A percentile compares a stretch with the other conserved stretches of the same genome.
These are phyloP conservation scores for Phymastichus coffea DNA, from an alignment of 1,140 invertebrate genomes.

Conservation along the genomic window DNA sequence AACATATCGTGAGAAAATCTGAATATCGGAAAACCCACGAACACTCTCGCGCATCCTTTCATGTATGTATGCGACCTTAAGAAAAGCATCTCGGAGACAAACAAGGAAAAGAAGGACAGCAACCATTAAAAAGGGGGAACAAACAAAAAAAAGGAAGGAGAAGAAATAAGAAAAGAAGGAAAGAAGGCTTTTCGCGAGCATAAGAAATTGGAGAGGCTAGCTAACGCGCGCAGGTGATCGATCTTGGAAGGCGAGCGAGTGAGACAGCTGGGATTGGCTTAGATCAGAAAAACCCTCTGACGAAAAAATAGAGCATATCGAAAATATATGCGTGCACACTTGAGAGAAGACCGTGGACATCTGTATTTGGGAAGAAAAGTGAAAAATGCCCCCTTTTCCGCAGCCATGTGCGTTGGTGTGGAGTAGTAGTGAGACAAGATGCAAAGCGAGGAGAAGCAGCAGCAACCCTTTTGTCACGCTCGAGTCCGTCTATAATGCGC, in stretches of 20 bases:
- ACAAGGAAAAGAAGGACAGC: slow-evolving; percentile 9
- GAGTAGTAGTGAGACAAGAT: slow-evolving; percentile 28
- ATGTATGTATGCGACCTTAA: not conserved
- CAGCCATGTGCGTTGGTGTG: slow-evolving; percentile 38
- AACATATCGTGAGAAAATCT: slow-evolving; percentile 20
- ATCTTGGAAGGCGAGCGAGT: slow-evolving; percentile 41
- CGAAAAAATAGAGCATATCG: not conserved
- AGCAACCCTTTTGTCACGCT: not conserved
- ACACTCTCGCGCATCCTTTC: slow-evolving; percentile 9
- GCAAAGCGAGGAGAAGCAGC: slow-evolving; percentile 37
- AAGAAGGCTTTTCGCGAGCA: slow-evolving; percentile 30
- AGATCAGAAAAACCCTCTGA: slow-evolving; percentile 14
- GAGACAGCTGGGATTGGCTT: too few species aligned
- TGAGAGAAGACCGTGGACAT: slow-evolving; percentile 34
- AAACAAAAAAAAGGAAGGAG: slow-evolving; percentile 9
- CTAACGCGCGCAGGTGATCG: slow-evolving; percentile 42
- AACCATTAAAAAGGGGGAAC: slow-evolving; percentile 17
- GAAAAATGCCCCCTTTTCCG: slow-evolving; percentile 43
- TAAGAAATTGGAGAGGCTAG: slow-evolving; percentile 11
- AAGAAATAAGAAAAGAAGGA: slow-evolving; percentile 24
- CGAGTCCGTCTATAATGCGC: slow-evolving; percentile 22
- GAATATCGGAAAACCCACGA: slow-evolving; percentile 31
- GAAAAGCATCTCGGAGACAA: slow-evolving; percentile 8
- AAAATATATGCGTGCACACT: too few species aligned
- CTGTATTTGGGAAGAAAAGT: slow-evolving; percentile 44